Base-by-base conservation (phyloP, 2,797 vertebrate species). In the Argya squamiceps region DNA sequence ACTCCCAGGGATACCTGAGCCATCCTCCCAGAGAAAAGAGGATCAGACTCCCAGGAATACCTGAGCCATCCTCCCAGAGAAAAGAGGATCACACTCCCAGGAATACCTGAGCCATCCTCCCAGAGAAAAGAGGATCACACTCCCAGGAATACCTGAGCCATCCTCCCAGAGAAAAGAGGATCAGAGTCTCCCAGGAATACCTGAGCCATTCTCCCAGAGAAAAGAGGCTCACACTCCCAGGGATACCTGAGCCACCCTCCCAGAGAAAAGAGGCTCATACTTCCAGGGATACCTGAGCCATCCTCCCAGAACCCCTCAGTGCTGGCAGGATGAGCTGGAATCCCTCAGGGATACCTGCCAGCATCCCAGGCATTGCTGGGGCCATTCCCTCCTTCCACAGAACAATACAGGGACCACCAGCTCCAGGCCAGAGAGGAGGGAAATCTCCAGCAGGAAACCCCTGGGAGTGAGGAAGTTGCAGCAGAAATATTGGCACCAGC, bases 401-500 rank as follows among this genome's bases (percentile, higher is more conserved):
- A 75, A 59, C 77, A 49, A 15, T 15, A 41, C 68, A 69, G 55
- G 67, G 71, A 76, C 37, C 89, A 50, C n/a, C 69, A 59, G 41
- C 62, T 41, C 65, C 65, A 62, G 65, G 29, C 46, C 75, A 60
- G 67, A 56, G 46, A 37, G 34, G 75, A 75, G 82, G 37, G 34
- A 86, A 76, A 70, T 84, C 47, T 86, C 27, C 56, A 24, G 76
- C 88, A 93, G 91, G 91, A 95, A 96, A 75, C 0, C 24, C 32
- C 67, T 34, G 24, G 52, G 89, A 93, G 79, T 8, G 20, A 89
- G 92, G 93, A 95, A 89, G 29, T 64, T 92, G 43, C 79, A 73
- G 29, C 36, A 92, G 89, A 32, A 79, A 32, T 68, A 67, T 69
- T 97, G 96, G 94, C 94, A 94, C 65, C 67, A 55, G 67, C 9